phyloP scores from a whole-genome alignment of 2,113 vertebrate species.

The Crypturellus undulatus region DNA sequence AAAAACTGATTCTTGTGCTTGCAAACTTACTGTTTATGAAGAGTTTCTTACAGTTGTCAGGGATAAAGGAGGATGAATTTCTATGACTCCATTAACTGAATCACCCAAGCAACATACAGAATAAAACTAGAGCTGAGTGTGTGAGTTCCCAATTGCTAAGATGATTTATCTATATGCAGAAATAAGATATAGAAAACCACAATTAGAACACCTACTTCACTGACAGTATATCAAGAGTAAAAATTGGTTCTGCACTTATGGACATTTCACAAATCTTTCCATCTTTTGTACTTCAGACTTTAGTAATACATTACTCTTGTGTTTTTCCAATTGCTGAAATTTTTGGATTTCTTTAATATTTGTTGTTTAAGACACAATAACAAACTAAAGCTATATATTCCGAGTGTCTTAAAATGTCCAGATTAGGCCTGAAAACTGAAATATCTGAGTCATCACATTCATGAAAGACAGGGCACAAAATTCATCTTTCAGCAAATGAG shows the following conservation, averaged over 20 bases:
- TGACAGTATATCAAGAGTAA: not conserved
- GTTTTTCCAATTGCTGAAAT: not conserved
- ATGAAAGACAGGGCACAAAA: not conserved
- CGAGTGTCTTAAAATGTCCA: not conserved
- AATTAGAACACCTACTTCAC: not conserved
- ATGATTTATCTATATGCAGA: not conserved
- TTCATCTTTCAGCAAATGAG: slow-evolving; percentile 5
- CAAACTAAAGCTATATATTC: not conserved
- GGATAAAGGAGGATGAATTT: slow-evolving; percentile 39
- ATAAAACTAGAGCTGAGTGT: slow-evolving; percentile 36
- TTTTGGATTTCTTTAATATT: not conserved
- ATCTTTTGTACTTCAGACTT: not conserved
- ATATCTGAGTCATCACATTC: not conserved
- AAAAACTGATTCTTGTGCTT: not conserved
- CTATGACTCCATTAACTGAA: slow-evolving; percentile 34
- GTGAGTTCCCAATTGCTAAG: not conserved
- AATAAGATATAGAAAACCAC: not conserved
- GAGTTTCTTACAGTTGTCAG: not conserved
- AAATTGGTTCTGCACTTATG: not conserved
- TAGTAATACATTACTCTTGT: not conserved
- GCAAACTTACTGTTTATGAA: not conserved
- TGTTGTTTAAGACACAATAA: not conserved
- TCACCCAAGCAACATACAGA: slow-evolving; percentile 14
- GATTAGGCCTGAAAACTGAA: not conserved
- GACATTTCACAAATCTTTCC: not conserved